Conservation (phyloP, 2,797 vertebrate species). For the Sebastes kiyomatsui region DNA sequence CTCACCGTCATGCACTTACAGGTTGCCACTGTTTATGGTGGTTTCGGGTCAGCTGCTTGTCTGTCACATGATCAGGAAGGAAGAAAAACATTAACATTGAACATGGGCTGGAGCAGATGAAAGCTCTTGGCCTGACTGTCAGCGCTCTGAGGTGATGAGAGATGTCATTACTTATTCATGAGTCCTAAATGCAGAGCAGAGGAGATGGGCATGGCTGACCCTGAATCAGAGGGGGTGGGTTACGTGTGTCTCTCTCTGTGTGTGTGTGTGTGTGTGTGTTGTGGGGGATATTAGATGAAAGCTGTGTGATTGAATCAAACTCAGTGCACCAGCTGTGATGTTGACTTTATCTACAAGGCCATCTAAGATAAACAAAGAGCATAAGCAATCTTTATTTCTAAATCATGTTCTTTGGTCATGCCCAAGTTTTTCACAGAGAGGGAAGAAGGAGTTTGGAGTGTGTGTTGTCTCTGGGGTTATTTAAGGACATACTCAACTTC, state of each 20-base stretch:
- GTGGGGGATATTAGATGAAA: slow-evolving; percentile 56
- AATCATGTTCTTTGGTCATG: slow-evolving; percentile 25
- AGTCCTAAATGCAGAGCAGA: slow-evolving; percentile 80
- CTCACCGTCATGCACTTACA: slow-evolving; percentile 59
- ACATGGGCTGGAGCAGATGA: slow-evolving; percentile 79
- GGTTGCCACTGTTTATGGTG: slow-evolving; percentile 69
- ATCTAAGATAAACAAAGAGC: slow-evolving; percentile 47
- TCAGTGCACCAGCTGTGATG: slow-evolving; percentile 47
- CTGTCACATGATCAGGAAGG: slow-evolving; percentile 80
- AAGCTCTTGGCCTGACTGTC: slow-evolving; percentile 80
- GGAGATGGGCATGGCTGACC: slow-evolving; percentile 79
- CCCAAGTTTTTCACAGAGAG: slow-evolving; percentile 5
- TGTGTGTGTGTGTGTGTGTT: slow-evolving; percentile 12
- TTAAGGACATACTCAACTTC: not conserved
- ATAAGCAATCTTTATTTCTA: slow-evolving; percentile 18
- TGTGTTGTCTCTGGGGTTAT: not conserved
- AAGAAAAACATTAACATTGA: slow-evolving; percentile 83
- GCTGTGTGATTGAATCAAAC: slow-evolving; percentile 61
- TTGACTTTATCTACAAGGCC: slow-evolving; percentile 50
- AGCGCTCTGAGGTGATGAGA: slow-evolving; percentile 79
- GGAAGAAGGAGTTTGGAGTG: not conserved
- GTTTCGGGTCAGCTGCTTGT: slow-evolving; percentile 83
- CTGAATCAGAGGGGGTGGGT: slow-evolving; percentile 67
- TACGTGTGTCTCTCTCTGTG: slow-evolving; percentile 4
- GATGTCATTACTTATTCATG: slow-evolving; percentile 83